These are phyloP conservation scores for Alcedo atthis DNA, from an alignment of 2,797 vertebrate genomes.

Conservation along the genomic window DNA sequence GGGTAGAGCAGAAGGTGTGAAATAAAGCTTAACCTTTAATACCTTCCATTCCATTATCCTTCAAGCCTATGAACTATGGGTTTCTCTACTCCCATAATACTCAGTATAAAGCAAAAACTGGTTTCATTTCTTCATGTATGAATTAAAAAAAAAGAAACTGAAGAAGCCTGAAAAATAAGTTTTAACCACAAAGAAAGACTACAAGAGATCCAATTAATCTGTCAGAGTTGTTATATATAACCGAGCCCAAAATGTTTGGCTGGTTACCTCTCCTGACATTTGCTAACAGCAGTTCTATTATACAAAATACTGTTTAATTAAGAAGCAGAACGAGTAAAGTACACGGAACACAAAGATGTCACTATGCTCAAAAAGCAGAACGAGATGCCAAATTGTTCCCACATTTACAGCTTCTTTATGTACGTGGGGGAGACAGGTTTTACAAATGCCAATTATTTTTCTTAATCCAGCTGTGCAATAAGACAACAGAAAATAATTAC, in stretches of 20 bases:
- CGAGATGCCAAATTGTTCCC: not conserved
- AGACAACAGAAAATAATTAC: not conserved
- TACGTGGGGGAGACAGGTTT: not conserved
- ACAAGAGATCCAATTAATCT: not conserved
- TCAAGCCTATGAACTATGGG: not conserved
- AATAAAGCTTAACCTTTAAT: not conserved
- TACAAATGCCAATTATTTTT: not conserved
- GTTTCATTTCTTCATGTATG: not conserved
- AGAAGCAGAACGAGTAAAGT: not conserved
- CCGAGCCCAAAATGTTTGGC: not conserved
- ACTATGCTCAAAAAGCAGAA: not conserved
- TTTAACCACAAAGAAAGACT: not conserved
- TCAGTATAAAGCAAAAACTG: not conserved
- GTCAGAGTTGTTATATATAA: not conserved
- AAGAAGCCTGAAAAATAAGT: not conserved
- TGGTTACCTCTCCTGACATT: not conserved
- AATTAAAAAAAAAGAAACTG: not conserved
- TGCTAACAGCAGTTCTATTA: not conserved
- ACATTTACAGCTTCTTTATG: not conserved
- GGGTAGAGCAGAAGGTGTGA: not conserved
- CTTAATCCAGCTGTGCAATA: not conserved
- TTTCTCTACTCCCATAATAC: not conserved
- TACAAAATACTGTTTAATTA: constrained; percentile 18
- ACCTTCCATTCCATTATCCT: not conserved
- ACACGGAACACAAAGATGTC: constrained; percentile 13